These are phyloP conservation scores for Athalia circularis DNA, from an alignment of 2,888 invertebrate species.

Conservation along the genomic window DNA sequence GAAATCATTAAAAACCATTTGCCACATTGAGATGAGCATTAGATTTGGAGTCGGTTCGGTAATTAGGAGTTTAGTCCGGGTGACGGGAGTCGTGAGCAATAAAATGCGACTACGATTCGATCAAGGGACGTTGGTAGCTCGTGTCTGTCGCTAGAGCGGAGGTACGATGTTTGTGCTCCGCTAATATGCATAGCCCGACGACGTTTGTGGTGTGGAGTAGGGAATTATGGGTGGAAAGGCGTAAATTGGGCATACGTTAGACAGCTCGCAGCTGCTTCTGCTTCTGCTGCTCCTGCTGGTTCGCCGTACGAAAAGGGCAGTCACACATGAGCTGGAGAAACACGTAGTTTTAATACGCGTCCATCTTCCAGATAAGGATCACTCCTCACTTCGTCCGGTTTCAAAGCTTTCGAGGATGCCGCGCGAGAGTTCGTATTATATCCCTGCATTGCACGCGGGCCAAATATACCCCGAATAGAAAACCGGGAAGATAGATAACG, in stretches of 20 bases:
- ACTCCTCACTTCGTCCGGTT: conserved; percentile 51
- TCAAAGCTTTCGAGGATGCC: conserved; percentile 33
- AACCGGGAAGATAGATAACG: neutral
- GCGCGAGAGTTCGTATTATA: conserved; percentile 16
- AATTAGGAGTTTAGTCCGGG: too few relatives aligned
- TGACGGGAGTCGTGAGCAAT: neutral
- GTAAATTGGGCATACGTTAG: conserved; percentile 46
- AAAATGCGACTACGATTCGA: conserved; percentile 3
- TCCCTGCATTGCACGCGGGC: neutral
- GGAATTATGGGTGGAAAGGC: conserved; percentile 45
- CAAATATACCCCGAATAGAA: conserved; percentile 13
- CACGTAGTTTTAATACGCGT: conserved; percentile 55
- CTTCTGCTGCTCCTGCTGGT: too few relatives aligned
- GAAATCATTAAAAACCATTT: too few relatives aligned
- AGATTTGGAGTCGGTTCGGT: too few relatives aligned
- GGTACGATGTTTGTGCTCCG: conserved; percentile 23
- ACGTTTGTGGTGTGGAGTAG: conserved; percentile 35
- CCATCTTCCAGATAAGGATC: conserved; percentile 57
- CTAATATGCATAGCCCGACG: conserved; percentile 43
- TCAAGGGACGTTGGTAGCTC: conserved; percentile 15
- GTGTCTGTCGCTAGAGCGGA: conserved; percentile 12
- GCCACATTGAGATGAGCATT: too few relatives aligned
- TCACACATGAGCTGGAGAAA: conserved; percentile 47
- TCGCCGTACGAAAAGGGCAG: conserved; percentile 49
- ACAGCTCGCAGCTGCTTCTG: conserved; percentile 40